These are phyloP conservation scores for Leptogaster cylindrica DNA, from an alignment of 2,888 invertebrate species.

Conservation along the genomic window DNA sequence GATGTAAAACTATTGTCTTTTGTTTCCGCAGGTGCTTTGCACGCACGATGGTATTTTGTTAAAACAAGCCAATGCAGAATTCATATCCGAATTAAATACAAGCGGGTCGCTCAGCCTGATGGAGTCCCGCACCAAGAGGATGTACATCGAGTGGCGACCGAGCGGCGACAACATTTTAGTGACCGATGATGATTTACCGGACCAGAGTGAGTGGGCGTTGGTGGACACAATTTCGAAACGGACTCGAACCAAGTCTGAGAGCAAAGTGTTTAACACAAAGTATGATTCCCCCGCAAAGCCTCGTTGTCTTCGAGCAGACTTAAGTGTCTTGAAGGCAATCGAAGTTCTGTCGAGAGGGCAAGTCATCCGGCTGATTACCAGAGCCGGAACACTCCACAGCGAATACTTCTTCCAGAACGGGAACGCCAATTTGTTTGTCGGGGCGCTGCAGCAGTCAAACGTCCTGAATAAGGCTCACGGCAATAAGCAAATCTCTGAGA, in stretches of 20 bases:
- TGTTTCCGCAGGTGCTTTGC: slow-evolving; percentile 69
- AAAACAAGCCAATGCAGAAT: slow-evolving; percentile 69
- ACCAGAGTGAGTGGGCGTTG: slow-evolving; percentile 81
- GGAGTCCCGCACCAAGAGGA: slow-evolving; percentile 62
- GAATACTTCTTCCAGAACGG: slow-evolving; percentile 88
- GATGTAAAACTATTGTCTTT: background rate
- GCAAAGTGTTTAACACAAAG: slow-evolving; percentile 59
- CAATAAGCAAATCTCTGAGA: slow-evolving; percentile 74
- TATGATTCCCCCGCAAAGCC: slow-evolving; percentile 55
- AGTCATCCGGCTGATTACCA: slow-evolving; percentile 70
- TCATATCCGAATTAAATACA: slow-evolving; percentile 69
- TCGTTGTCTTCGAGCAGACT: slow-evolving; percentile 65
- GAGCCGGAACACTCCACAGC: slow-evolving; percentile 66
- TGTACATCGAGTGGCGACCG: slow-evolving; percentile 83
- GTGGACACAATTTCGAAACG: slow-evolving; percentile 70
- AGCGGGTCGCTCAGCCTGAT: slow-evolving; percentile 60
- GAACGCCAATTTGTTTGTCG: slow-evolving; percentile 73
- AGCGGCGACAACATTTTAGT: slow-evolving; percentile 74
- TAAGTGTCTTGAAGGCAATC: slow-evolving; percentile 72
- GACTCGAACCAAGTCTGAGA: slow-evolving; percentile 57
- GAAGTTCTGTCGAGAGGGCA: slow-evolving; percentile 66
- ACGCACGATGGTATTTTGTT: slow-evolving; percentile 81
- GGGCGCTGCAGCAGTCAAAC: slow-evolving; percentile 56
- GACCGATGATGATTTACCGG: slow-evolving; percentile 75
- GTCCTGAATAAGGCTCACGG: slow-evolving; percentile 63